Evolutionary conservation across 1,140 invertebrate genomes (phyloP).

Genomic region (Brachionus paranguensis): DNA sequence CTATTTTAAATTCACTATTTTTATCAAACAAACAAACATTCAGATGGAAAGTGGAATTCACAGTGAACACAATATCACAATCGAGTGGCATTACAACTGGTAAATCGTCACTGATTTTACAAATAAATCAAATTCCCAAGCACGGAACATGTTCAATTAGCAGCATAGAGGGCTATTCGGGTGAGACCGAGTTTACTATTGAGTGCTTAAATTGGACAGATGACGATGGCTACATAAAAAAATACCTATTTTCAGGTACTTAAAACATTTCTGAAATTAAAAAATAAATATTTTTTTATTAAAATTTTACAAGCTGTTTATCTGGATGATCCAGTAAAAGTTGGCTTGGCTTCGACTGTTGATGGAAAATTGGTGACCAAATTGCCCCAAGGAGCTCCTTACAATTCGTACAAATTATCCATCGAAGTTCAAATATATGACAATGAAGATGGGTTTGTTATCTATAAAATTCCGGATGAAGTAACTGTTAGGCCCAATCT

Average conservation of each 20-base stretch:
- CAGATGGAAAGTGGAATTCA: slow-evolving; percentile 2
- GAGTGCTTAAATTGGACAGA: neutral
- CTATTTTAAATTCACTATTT: neutral
- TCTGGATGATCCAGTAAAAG: neutral
- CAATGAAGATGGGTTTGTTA: slow-evolving; percentile 1
- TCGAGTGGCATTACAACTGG: neutral
- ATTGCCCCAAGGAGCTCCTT: neutral
- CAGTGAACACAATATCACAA: neutral
- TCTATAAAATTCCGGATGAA: neutral
- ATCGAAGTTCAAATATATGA: slow-evolving; percentile 10
- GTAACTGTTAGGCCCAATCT: neutral
- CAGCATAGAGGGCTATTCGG: neutral
- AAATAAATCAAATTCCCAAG: neutral
- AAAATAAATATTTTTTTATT: neutral
- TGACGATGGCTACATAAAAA: neutral
- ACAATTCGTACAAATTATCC: neutral
- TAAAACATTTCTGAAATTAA: neutral
- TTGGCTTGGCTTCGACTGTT: neutral
- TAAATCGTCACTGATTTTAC: neutral
- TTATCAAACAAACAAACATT: neutral
- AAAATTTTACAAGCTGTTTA: neutral
- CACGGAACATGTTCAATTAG: neutral
- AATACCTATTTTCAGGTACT: neutral
- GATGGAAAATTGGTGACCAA: neutral
- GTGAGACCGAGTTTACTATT: neutral